These are phyloP conservation scores for Balaenoptera acutorostrata DNA, from an alignment of 2,113 vertebrate genomes.

Conservation along the genomic window DNA sequence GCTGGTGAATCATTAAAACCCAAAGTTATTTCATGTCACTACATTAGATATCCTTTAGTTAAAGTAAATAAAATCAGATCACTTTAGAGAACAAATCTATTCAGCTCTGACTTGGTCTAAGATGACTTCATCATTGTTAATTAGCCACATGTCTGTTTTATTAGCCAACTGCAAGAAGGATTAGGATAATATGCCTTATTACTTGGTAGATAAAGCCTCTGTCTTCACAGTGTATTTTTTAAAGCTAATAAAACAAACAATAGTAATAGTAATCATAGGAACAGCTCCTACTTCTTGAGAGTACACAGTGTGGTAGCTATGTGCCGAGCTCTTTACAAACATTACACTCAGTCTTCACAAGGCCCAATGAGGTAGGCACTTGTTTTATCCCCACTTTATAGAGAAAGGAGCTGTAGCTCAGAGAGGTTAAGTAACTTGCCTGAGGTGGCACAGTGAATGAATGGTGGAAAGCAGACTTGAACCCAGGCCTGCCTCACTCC, in stretches of 20 bases:
- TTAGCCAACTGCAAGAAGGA: not conserved
- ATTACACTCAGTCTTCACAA: not conserved
- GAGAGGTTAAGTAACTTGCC: not conserved
- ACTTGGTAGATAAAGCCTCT: not conserved
- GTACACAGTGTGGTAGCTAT: not conserved
- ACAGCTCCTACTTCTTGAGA: not conserved
- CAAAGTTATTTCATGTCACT: not conserved
- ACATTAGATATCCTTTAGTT: not conserved
- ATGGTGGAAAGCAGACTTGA: not conserved
- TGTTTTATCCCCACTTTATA: not conserved
- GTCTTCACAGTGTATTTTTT: not conserved
- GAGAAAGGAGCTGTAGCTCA: not conserved
- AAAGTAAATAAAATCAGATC: not conserved
- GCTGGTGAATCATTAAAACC: not conserved
- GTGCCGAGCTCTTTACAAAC: not conserved
- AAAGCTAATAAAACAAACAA: conserved; percentile 15
- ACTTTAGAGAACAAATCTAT: not conserved
- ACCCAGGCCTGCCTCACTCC: not conserved
- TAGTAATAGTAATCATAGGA: not conserved
- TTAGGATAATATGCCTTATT: not conserved
- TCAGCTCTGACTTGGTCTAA: not conserved
- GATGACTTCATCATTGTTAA: not conserved
- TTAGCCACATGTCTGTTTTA: not conserved
- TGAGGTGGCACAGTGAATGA: not conserved
- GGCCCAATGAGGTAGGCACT: not conserved